Conservation (phyloP, 2,113 vertebrate species). For the Emydocephalus ijimae region DNA sequence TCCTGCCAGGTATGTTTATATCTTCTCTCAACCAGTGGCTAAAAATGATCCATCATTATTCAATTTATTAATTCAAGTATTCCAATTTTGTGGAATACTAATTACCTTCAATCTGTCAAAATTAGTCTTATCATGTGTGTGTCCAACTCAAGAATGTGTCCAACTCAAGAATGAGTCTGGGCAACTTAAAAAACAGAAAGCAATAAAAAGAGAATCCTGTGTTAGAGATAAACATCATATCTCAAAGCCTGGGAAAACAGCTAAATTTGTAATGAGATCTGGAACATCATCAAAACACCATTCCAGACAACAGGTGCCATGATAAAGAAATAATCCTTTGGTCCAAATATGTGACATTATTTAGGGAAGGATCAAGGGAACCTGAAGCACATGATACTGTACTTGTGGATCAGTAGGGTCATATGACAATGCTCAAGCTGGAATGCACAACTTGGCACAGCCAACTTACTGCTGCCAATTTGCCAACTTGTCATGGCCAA, state of each 20-base stretch:
- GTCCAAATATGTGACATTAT: background rate
- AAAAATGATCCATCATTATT: background rate
- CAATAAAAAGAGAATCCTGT: background rate
- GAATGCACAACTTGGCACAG: background rate
- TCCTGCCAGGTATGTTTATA: constrained; percentile 84
- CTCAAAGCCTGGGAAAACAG: background rate
- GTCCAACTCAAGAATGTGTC: background rate
- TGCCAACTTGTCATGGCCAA: no score
- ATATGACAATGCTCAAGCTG: background rate
- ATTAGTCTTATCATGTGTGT: background rate
- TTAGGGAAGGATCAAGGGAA: background rate
- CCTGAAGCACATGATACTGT: background rate
- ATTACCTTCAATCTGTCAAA: background rate
- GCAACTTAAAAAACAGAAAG: background rate
- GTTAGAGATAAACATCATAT: background rate
- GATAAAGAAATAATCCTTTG: background rate
- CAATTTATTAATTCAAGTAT: background rate
- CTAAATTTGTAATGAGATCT: background rate
- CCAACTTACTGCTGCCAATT: background rate
- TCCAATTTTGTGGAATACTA: background rate
- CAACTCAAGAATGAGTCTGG: background rate
- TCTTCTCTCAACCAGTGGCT: background rate
- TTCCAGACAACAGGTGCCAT: background rate
- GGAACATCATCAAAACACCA: background rate
- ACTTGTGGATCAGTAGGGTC: background rate